A percentile compares a stretch with the other conserved stretches of the same genome.
These are phyloP conservation scores for Rhinopomastus cyanomelas DNA, from an alignment of 2,113 vertebrate species.

Conservation along the genomic window DNA sequence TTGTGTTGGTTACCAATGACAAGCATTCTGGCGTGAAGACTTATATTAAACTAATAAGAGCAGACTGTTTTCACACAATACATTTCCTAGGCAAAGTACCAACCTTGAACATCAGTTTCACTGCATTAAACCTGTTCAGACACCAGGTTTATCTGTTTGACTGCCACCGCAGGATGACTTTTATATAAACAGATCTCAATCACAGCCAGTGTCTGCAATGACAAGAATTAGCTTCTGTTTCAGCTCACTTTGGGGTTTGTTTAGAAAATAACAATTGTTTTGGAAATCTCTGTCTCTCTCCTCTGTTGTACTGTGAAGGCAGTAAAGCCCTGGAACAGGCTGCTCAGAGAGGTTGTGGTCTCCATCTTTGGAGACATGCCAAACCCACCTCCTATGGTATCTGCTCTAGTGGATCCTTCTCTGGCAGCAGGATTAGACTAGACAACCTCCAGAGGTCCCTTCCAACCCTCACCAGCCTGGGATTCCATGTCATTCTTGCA, in stretches of 20 bases:
- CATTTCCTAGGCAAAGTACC: neutral
- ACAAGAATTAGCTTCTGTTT: neutral
- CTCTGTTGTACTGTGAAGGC: neutral
- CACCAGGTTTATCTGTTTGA: neutral
- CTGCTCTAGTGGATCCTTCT: too few relatives aligned
- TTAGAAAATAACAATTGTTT: neutral
- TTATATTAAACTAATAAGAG: neutral
- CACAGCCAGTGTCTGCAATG: neutral
- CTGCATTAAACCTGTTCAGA: fast-evolving
- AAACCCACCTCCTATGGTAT: too few relatives aligned
- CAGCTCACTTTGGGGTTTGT: neutral
- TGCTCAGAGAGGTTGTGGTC: too few relatives aligned
- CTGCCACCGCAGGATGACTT: neutral
- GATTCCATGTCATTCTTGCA: too few relatives aligned
- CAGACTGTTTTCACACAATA: neutral
- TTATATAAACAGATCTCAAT: neutral
- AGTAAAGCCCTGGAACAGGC: too few relatives aligned
- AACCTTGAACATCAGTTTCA: neutral
- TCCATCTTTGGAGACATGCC: too few relatives aligned
- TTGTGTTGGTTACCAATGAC: neutral
- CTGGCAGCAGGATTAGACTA: too few relatives aligned
- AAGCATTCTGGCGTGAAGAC: neutral
- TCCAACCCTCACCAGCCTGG: too few relatives aligned
- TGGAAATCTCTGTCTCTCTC: neutral
- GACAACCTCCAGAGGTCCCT: too few relatives aligned